Evolutionary conservation across 2,888 invertebrate species (phyloP).

Genomic region (Drosophila longiperda): DNA sequence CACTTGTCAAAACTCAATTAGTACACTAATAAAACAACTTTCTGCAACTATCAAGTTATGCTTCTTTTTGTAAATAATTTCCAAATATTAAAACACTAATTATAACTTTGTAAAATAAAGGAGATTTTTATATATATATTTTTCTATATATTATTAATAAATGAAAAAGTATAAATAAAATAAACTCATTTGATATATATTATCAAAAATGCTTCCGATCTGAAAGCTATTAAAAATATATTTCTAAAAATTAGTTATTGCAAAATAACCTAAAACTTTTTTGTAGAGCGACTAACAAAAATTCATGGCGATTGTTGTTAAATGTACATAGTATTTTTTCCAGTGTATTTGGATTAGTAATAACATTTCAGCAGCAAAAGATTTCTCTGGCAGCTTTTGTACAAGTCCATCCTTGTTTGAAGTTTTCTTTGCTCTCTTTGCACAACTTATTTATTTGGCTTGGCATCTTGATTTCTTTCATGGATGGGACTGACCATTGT

Average conservation of each 20-base stretch:
- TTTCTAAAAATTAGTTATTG: not conserved
- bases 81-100: not conserved
- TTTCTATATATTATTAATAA: too few species aligned
- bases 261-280: not conserved
- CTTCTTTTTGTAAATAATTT: not conserved
- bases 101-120: not conserved
- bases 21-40: not conserved
- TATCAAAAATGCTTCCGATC: not conserved
- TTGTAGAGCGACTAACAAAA: not conserved
- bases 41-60: not conserved
- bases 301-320: not conserved
- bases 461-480: not conserved
- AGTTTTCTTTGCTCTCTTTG: not conserved
- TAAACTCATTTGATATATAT: not conserved
- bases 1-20: not conserved
- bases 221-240: not conserved
- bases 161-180: too few species aligned
- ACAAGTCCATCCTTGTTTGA: conserved; percentile 5
- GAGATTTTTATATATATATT: too few species aligned
- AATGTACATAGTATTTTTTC: not conserved
- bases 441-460: not conserved
- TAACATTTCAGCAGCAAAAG: not conserved
- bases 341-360: not conserved
- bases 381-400: not conserved
- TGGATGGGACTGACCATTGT: conserved; percentile 3